Conservation (phyloP, 2,113 vertebrate species). For the Urocynchramus pylzowi region DNA sequence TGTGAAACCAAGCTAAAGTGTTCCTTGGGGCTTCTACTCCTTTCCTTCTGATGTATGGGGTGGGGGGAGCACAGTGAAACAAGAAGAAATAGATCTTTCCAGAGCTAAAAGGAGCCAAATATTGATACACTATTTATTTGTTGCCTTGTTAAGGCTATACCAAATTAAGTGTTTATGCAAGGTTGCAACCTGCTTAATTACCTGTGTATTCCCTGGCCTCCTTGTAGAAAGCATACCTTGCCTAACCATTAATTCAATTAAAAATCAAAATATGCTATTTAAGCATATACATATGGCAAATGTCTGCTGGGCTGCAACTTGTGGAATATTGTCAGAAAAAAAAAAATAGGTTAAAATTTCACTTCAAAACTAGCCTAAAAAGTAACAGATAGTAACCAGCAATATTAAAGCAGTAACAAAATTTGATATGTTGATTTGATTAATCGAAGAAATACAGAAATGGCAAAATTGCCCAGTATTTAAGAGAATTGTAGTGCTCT, state of each 20-base stretch:
- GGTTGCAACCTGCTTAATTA: neutral
- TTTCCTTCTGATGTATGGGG: neutral
- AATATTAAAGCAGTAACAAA: neutral
- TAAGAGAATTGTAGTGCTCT: neutral
- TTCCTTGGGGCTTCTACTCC: neutral
- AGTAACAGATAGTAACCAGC: neutral
- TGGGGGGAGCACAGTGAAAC: neutral
- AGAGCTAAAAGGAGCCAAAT: neutral
- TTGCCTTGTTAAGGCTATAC: neutral
- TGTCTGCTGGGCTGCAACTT: neutral
- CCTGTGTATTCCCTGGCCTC: neutral
- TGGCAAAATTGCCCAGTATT: neutral
- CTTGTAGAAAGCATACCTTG: neutral
- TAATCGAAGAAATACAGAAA: neutral
- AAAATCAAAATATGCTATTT: neutral
- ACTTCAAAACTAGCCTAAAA: neutral
- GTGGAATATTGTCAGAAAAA: neutral
- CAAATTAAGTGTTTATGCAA: neutral
- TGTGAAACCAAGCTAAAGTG: neutral
- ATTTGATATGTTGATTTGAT: neutral
- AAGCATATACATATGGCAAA: neutral
- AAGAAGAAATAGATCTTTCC: neutral
- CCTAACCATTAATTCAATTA: neutral
- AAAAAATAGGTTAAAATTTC: neutral
- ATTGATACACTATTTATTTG: neutral